Percentiles rank a stretch among this genome's conserved stretches.
These are phyloP conservation scores for Calephelis virginiensis DNA, from an alignment of 1,140 invertebrate genomes.

Conservation along the genomic window DNA sequence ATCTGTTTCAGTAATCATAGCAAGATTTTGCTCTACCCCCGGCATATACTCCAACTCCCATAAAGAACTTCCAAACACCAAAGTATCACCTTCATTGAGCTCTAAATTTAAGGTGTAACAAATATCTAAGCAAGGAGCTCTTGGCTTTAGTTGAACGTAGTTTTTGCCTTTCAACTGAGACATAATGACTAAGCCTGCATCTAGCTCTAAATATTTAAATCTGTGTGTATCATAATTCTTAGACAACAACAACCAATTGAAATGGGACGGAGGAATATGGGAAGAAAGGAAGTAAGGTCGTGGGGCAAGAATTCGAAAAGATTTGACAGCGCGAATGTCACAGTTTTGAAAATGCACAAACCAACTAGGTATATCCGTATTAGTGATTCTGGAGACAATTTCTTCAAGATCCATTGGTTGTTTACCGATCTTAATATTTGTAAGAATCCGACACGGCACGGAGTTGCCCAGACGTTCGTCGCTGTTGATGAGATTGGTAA, in stretches of 20 bases:
- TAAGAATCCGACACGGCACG: conserved; percentile 84
- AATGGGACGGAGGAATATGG: conserved; percentile 86
- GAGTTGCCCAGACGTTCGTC: conserved; percentile 82
- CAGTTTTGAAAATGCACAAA: conserved; percentile 94
- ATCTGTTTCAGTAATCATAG: conserved; percentile 86
- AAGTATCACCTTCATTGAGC: conserved; percentile 84
- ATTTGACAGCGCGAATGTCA: conserved; percentile 86
- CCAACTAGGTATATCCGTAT: conserved; percentile 84
- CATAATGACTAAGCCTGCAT: conserved; percentile 84
- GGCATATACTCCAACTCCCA: conserved; percentile 89
- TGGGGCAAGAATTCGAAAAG: conserved; percentile 83
- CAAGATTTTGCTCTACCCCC: conserved; percentile 84
- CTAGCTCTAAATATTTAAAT: conserved; percentile 86
- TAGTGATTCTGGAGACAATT: conserved; percentile 82
- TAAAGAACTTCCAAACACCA: conserved; percentile 85
- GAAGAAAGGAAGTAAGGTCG: conserved; percentile 87
- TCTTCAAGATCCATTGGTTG: conserved; percentile 82
- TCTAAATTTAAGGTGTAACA: conserved; percentile 84
- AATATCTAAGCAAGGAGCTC: conserved; percentile 83
- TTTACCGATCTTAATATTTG: conserved; percentile 82
- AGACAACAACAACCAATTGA: conserved; percentile 90
- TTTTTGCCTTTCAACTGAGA: conserved; percentile 86
- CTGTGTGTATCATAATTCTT: conserved; percentile 86
- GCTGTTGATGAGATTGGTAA: conserved; percentile 81
- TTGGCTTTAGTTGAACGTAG: conserved; percentile 82